phyloP scores from a whole-genome alignment of 2,888 invertebrate genomes.

The Lacanobia oleracea region DNA sequence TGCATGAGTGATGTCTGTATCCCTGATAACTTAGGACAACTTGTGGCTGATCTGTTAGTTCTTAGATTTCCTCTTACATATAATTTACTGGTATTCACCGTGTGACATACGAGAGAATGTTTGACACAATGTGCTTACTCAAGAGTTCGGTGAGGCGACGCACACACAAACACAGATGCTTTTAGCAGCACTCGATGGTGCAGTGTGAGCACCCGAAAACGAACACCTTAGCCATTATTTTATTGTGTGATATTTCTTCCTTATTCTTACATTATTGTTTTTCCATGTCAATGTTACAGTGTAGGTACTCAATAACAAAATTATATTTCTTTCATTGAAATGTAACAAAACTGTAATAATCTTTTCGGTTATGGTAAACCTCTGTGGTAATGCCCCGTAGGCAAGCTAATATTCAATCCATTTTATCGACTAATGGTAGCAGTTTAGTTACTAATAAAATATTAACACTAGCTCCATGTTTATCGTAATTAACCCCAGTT shows the following conservation, averaged over 20 bases:
- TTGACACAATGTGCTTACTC: slow-evolving; percentile 67
- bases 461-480: slow-evolving; percentile 79
- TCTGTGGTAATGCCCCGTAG: slow-evolving; percentile 60
- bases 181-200: slow-evolving; percentile 72
- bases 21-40: slow-evolving; percentile 75
- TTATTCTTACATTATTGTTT: slow-evolving; percentile 21
- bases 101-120: slow-evolving; percentile 67
- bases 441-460: slow-evolving; percentile 67
- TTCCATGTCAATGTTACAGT: slow-evolving; percentile 25
- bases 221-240: slow-evolving; percentile 44
- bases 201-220: slow-evolving; percentile 47
- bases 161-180: slow-evolving; percentile 69
- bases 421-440: slow-evolving; percentile 68
- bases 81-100: slow-evolving; percentile 62
- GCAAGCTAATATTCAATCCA: slow-evolving; percentile 54
- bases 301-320: slow-evolving; percentile 39
- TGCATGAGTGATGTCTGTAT: slow-evolving; percentile 83
- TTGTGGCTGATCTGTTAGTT: slow-evolving; percentile 82
- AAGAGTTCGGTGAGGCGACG: slow-evolving; percentile 61
- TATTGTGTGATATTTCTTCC: slow-evolving; percentile 35
- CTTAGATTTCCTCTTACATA: slow-evolving; percentile 70
- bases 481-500: slow-evolving; percentile 69
- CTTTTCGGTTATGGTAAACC: slow-evolving; percentile 65
- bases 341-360: slow-evolving; percentile 50
- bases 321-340: slow-evolving; percentile 50